These are phyloP conservation scores for Micronycteris hirsuta DNA, from an alignment of 2,113 vertebrate species.

Conservation along the genomic window DNA sequence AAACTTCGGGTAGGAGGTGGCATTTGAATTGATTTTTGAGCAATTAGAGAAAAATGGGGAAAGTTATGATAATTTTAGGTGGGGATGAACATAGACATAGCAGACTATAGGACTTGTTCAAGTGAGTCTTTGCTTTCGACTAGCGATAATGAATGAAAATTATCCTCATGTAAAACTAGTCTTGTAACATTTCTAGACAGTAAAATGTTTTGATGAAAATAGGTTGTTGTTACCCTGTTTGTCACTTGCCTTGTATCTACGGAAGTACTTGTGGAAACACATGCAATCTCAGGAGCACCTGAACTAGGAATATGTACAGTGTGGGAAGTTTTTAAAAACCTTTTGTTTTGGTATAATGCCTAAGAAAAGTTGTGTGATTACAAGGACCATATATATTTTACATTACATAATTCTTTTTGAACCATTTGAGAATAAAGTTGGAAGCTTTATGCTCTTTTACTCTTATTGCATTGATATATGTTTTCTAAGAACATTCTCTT, in stretches of 20 bases:
- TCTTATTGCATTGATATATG: background rate
- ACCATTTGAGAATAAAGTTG: background rate
- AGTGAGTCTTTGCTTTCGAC: background rate
- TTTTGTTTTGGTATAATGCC: background rate
- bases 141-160: background rate
- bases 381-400: background rate
- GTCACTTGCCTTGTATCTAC: background rate
- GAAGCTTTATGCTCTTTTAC: background rate
- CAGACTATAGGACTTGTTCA: background rate
- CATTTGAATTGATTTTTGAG: constrained; percentile 2
- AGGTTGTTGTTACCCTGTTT: background rate
- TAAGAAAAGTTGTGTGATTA: background rate
- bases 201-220: constrained; percentile 25
- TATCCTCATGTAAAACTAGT: background rate
- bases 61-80: constrained; percentile 2
- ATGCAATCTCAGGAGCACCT: background rate
- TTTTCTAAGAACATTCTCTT: background rate
- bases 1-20: background rate
- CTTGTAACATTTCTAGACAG: constrained; percentile 12
- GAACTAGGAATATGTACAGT: background rate
- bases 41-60: background rate
- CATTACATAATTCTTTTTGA: background rate
- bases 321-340: background rate
- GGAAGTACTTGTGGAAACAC: constrained; percentile 5
- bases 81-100: background rate